Base-by-base conservation (phyloP, 1,140 invertebrate genomes). In the Procambarus clarkii region DNA sequence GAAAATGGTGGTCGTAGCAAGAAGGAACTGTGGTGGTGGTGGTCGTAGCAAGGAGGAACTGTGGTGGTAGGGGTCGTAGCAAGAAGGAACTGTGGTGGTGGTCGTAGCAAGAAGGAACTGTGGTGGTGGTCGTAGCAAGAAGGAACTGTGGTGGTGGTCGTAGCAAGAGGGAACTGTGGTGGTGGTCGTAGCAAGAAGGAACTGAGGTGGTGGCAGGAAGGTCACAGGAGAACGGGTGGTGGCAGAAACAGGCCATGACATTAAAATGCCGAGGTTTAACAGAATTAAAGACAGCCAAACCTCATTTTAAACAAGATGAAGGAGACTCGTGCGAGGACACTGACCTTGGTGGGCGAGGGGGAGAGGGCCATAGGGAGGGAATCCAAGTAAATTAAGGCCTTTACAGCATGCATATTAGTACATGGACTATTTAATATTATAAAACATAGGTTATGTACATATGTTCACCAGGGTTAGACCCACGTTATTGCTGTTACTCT, bases 301-400 rank as follows among this genome's bases (percentile, higher is more conserved):
- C 60, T 64, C 60, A 4, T 69, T 21, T 34, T 34, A 34, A 74
- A 74, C 24, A 34, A 74, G 21, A 4, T 8, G n/a, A 34, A 34
- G 69, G 44, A 50, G 78, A 48, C 18, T 48, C 78, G 54, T 80
- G 48, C 46, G 3, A n/a, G 78, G 78, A 44, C 45, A 80, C 79
- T 58, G 79, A 81, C 79, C 79, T 81, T 50, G 79, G 79, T 58
- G 69, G 69, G 69, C 69, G 69, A 74, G 69, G 69, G 69, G 21
- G n/a, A 21, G 7, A 34, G 24, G 8, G 8, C n/a, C 69, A 34
- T 7, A 11, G 24, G 24, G 69, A 34, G 24, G 69, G 69, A 21
- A 74, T 74, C 69, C 69, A 74, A 9, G 69, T 4, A 64, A 18
- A 64, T 64, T 21, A 21, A 21, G 13, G 1, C 60, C 13, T 64